phyloP scores from a whole-genome alignment of 2,888 invertebrate genomes.

The Spilarctia lutea region DNA sequence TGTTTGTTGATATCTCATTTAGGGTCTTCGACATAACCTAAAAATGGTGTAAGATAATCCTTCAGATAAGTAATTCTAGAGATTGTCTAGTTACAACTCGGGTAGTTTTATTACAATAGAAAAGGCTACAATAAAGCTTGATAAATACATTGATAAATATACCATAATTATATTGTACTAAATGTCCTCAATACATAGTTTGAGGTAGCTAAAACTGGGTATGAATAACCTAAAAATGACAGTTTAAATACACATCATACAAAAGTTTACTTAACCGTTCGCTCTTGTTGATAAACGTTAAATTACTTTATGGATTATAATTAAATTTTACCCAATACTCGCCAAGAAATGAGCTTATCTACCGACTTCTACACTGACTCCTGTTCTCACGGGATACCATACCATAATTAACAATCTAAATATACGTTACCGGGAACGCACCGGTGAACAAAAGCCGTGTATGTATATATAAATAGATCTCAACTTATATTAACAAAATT shows the following conservation, averaged over 20 bases:
- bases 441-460: too few species aligned
- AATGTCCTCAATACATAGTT: neutral
- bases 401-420: neutral
- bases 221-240: neutral
- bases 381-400: neutral
- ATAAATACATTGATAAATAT: too few species aligned
- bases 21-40: too few species aligned
- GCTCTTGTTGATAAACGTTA: neutral
- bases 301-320: neutral
- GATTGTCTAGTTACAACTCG: too few species aligned
- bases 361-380: neutral
- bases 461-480: neutral
- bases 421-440: neutral
- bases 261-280: neutral
- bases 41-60: too few species aligned
- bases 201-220: neutral
- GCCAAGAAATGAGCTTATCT: neutral
- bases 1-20: too few species aligned
- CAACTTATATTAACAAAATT: neutral
- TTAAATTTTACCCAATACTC: neutral
- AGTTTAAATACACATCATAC: neutral
- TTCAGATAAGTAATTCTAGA: too few species aligned
- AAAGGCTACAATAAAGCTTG: too few species aligned
- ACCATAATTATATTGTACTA: too few species aligned
- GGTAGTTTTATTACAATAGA: too few species aligned